phyloP scores from a whole-genome alignment of 2,113 vertebrate species.

The Hypomesus transpacificus region DNA sequence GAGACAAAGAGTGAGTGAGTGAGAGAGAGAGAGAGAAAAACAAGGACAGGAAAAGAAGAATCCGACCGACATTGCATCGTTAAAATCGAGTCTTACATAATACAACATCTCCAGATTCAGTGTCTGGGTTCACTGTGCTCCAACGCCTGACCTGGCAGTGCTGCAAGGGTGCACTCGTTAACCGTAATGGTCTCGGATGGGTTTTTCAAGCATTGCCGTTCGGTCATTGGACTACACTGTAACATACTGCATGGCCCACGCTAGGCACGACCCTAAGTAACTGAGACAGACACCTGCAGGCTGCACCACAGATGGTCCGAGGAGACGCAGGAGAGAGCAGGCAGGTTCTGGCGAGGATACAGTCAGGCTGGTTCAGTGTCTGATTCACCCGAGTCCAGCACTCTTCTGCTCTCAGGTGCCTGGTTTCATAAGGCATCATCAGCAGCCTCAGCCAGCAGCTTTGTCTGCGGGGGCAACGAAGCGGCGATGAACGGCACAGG shows the following conservation, averaged over 20 bases:
- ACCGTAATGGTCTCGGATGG: no score
- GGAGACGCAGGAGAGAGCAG: no score
- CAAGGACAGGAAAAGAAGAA: slow-evolving; percentile 24
- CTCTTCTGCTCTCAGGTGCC: neutral
- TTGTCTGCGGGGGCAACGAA: slow-evolving; percentile 1
- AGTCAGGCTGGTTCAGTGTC: neutral
- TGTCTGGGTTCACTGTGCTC: neutral
- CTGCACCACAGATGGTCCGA: no score
- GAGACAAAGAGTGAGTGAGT: neutral
- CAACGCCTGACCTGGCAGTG: no score
- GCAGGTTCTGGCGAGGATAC: no score
- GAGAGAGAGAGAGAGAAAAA: slow-evolving; percentile 22
- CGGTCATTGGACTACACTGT: no score
- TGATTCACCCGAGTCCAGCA: neutral
- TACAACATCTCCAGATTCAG: neutral
- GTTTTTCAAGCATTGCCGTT: no score
- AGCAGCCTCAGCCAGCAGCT: slow-evolving; percentile 35
- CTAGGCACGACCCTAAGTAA: no score
- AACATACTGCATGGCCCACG: no score
- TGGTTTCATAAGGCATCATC: neutral
- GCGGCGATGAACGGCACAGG: slow-evolving; percentile 12
- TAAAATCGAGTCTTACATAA: slow-evolving; percentile 25
- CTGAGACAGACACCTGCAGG: no score
- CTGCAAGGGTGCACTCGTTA: no score
- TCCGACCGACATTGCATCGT: slow-evolving; percentile 24